phyloP scores from a whole-genome alignment of 2,797 vertebrate species.

The Poecilia gillii region DNA sequence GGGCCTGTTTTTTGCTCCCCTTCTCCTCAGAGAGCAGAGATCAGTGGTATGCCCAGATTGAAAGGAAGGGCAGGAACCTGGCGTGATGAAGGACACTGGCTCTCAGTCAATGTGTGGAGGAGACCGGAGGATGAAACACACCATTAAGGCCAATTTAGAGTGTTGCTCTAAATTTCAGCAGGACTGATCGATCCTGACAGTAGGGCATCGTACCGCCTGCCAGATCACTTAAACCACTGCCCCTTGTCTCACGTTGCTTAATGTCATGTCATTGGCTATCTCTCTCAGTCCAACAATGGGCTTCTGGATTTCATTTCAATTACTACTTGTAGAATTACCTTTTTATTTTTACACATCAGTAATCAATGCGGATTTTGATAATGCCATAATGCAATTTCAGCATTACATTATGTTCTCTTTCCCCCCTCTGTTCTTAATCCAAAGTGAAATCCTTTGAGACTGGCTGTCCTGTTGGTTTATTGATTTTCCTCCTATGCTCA shows the following conservation, averaged over 20 bases:
- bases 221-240: conserved; percentile 84
- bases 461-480: conserved; percentile 82
- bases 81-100: conserved; percentile 78
- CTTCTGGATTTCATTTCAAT: conserved; percentile 77
- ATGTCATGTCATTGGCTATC: conserved; percentile 82
- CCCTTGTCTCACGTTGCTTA: conserved; percentile 78
- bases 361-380: conserved; percentile 84
- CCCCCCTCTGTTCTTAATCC: conserved; percentile 76
- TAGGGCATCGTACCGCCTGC: conserved; percentile 81
- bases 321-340: conserved; percentile 79
- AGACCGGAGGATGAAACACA: conserved; percentile 80
- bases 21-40: conserved; percentile 75
- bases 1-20: conserved; percentile 64
- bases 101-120: conserved; percentile 71
- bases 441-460: conserved; percentile 80
- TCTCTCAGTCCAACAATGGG: conserved; percentile 66
- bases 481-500: conserved; percentile 76
- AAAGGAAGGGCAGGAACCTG: conserved; percentile 76
- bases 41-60: conserved; percentile 77
- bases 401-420: conserved; percentile 63
- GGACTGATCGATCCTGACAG: conserved; percentile 87
- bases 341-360: conserved; percentile 78
- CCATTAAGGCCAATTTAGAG: conserved; percentile 85
- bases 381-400: conserved; percentile 74
- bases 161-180: conserved; percentile 84